These are phyloP conservation scores for Ophraella communa DNA, from an alignment of 2,888 invertebrate species.

Conservation along the genomic window DNA sequence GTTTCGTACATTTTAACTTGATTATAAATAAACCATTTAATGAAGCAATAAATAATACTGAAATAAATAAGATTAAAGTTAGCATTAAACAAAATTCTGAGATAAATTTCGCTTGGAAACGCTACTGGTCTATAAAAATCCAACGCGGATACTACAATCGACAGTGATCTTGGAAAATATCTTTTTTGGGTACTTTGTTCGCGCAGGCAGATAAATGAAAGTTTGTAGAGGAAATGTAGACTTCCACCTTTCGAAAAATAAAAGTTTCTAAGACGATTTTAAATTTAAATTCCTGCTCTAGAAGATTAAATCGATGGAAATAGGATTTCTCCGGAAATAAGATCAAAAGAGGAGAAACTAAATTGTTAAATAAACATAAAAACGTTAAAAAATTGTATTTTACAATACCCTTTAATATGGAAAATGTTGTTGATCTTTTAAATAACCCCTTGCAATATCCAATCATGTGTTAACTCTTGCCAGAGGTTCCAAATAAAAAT, in stretches of 20 bases:
- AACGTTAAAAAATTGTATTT: neutral
- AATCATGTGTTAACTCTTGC: no score
- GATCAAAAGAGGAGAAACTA: neutral
- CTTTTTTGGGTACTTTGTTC: conserved; percentile 7
- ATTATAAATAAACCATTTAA: no score
- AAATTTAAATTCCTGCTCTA: neutral
- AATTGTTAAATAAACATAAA: neutral
- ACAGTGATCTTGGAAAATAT: conserved; percentile 9
- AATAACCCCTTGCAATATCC: no score
- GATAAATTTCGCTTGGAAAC: neutral
- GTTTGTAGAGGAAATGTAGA: conserved; percentile 4
- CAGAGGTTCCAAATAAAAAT: no score
- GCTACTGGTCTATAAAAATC: neutral
- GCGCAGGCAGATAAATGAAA: conserved; percentile 7
- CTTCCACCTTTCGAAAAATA: conserved; percentile 2
- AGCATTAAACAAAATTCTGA: no score
- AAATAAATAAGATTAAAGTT: no score
- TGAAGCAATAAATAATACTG: no score
- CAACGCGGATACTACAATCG: conserved; percentile 11
- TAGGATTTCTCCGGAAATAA: neutral
- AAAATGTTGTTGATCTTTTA: no score
- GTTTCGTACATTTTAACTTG: no score
- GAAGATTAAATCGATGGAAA: neutral
- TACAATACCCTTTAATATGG: no score
- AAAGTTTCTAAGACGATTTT: neutral